Evolutionary conservation across 2,797 vertebrate species (phyloP).

Genomic region (Protosalanx chinensis): DNA sequence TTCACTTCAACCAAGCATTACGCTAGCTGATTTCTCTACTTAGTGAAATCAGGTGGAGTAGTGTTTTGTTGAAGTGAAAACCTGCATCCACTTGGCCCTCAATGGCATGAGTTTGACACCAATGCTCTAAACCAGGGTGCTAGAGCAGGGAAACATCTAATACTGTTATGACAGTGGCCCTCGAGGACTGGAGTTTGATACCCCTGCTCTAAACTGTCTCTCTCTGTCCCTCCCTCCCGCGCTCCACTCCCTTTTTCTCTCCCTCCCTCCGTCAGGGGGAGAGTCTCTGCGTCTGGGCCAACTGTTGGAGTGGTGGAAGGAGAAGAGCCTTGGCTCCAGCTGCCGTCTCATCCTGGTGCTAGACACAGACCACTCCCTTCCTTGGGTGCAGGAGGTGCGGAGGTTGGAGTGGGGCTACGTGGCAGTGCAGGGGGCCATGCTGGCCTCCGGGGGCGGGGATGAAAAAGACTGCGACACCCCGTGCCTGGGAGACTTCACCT

Average conservation of each 20-base stretch:
- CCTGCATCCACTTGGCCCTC: too few species aligned
- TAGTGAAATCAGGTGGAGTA: too few species aligned
- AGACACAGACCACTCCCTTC: constrained; percentile 86
- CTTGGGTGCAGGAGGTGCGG: constrained; percentile 89
- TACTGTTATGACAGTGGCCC: too few species aligned
- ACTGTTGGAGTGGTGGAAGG: constrained; percentile 90
- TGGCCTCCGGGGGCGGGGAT: constrained; percentile 67
- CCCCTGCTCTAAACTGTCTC: not conserved
- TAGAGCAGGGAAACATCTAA: too few species aligned
- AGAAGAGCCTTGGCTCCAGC: constrained; percentile 84
- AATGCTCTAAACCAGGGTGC: too few species aligned
- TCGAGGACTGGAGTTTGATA: too few species aligned
- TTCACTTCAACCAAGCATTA: too few species aligned
- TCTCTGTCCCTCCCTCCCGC: not conserved
- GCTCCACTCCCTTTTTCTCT: not conserved
- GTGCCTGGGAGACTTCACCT: constrained; percentile 88
- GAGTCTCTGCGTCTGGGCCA: constrained; percentile 83
- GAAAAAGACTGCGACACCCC: constrained; percentile 75
- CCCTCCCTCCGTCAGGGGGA: constrained; percentile 70
- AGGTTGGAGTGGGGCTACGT: constrained; percentile 83
- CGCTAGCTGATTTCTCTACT: too few species aligned
- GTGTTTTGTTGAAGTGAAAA: too few species aligned
- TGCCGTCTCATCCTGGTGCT: constrained; percentile 92
- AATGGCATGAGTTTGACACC: too few species aligned
- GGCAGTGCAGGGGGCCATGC: constrained; percentile 88